These are phyloP conservation scores for Protodeltote pygarga DNA, from an alignment of 2,888 invertebrate species.

Conservation along the genomic window DNA sequence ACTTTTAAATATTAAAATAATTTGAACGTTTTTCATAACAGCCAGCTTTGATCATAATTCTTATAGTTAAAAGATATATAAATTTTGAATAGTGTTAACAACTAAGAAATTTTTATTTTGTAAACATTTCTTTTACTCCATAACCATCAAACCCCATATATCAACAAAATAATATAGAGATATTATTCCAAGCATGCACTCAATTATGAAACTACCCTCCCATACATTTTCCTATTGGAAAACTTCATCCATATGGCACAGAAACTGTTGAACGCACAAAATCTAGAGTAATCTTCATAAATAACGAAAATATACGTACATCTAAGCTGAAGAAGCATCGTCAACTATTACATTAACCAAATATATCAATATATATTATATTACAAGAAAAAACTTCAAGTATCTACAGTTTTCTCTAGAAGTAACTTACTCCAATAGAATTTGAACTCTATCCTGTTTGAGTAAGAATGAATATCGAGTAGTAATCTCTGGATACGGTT, in stretches of 20 bases:
- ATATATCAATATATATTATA: slow-evolving; percentile 29
- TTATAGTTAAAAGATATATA: no score
- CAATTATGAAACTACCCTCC: slow-evolving; percentile 16
- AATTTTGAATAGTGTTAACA: no score
- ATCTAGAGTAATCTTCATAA: slow-evolving; percentile 41
- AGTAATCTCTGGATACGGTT: background rate
- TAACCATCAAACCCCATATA: slow-evolving; percentile 1
- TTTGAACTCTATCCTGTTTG: background rate
- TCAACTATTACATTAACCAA: slow-evolving; percentile 26
- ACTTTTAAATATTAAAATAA: no score
- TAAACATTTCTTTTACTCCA: background rate
- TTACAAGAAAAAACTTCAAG: slow-evolving; percentile 18
- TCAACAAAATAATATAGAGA: slow-evolving; percentile 1
- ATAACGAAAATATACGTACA: slow-evolving; percentile 17
- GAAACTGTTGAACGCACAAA: slow-evolving; percentile 9
- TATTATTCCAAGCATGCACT: slow-evolving; percentile 9
- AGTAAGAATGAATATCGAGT: background rate
- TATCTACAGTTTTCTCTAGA: slow-evolving; percentile 1
- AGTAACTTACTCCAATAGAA: background rate
- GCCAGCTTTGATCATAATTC: no score
- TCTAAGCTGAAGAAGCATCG: slow-evolving; percentile 5
- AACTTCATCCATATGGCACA: slow-evolving; percentile 22
- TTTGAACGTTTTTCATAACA: no score
- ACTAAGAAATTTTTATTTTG: no score
- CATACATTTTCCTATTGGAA: slow-evolving; percentile 14